Conservation (phyloP, 2,113 vertebrate species). For the Verasper variegatus region DNA sequence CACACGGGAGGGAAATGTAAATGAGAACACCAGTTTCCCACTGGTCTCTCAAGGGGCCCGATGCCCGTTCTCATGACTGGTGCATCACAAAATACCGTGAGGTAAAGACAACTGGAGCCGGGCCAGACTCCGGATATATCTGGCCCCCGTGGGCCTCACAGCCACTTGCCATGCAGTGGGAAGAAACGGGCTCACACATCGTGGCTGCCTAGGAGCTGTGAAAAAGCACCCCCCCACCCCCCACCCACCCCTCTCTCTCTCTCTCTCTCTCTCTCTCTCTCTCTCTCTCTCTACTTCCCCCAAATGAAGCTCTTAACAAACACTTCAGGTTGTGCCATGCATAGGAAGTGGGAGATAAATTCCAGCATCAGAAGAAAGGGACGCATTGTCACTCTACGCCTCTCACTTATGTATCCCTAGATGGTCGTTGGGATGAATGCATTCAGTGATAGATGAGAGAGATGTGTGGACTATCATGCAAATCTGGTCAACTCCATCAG, state of each 20-base stretch:
- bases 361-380: constrained; percentile 60
- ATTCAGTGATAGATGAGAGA: constrained; percentile 25
- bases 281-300: not conserved
- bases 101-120: constrained; percentile 78
- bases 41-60: constrained; percentile 54
- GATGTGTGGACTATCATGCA: constrained; percentile 26
- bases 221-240: constrained; percentile 38
- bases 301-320: constrained; percentile 74
- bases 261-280: no score
- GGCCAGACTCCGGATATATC: constrained; percentile 79
- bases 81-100: constrained; percentile 73
- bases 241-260: no score
- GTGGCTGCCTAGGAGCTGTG: constrained; percentile 67
- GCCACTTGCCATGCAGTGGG: constrained; percentile 79
- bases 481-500: constrained; percentile 24
- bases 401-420: constrained; percentile 40
- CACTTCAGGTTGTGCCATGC: constrained; percentile 73
- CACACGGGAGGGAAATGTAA: constrained; percentile 47
- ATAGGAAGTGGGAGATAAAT: constrained; percentile 74
- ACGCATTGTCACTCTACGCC: constrained; percentile 50
- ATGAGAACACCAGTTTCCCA: constrained; percentile 68
- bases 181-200: constrained; percentile 75
- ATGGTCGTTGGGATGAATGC: constrained; percentile 37
- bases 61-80: constrained; percentile 72
- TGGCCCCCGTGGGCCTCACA: constrained; percentile 66